These are phyloP conservation scores for Reticulitermes lucifugus DNA, from an alignment of 2,888 invertebrate species.

Conservation along the genomic window DNA sequence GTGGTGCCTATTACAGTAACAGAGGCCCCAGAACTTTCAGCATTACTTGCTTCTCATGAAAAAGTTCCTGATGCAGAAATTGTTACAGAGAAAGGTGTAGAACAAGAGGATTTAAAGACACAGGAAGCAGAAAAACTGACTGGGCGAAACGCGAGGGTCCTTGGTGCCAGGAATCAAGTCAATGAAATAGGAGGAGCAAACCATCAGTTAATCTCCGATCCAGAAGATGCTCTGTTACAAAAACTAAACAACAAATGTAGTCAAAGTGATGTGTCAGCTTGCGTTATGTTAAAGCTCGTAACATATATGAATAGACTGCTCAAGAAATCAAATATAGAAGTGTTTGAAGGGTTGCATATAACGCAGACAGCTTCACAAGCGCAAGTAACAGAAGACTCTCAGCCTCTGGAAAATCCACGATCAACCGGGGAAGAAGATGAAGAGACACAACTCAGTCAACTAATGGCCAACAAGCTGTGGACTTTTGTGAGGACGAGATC, in stretches of 20 bases:
- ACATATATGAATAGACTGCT: slow-evolving; percentile 85
- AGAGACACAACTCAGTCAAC: slow-evolving; percentile 68
- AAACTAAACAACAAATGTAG: slow-evolving; percentile 84
- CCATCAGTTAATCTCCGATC: neutral
- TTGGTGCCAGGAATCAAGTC: neutral
- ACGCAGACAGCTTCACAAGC: slow-evolving; percentile 67
- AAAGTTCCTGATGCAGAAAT: neutral
- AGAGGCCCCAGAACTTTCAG: neutral
- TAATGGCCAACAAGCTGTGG: slow-evolving; percentile 81
- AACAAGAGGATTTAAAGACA: neutral
- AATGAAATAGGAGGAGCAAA: neutral
- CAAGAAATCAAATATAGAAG: slow-evolving; percentile 82
- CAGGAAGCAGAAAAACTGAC: neutral
- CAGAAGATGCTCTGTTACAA: slow-evolving; percentile 78
- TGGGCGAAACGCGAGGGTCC: neutral
- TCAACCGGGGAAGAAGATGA: slow-evolving; percentile 58
- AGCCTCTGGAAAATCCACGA: neutral
- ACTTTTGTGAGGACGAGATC: slow-evolving; percentile 81
- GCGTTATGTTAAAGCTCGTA: slow-evolving; percentile 84
- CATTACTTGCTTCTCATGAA: neutral
- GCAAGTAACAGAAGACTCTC: slow-evolving; percentile 65
- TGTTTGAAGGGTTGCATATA: slow-evolving; percentile 82
- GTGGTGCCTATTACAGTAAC: neutral
- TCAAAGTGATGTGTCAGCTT: slow-evolving; percentile 81
- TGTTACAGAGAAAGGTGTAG: neutral